Conservation (phyloP, 1,140 invertebrate genomes). For the Nephotettix cincticeps region DNA sequence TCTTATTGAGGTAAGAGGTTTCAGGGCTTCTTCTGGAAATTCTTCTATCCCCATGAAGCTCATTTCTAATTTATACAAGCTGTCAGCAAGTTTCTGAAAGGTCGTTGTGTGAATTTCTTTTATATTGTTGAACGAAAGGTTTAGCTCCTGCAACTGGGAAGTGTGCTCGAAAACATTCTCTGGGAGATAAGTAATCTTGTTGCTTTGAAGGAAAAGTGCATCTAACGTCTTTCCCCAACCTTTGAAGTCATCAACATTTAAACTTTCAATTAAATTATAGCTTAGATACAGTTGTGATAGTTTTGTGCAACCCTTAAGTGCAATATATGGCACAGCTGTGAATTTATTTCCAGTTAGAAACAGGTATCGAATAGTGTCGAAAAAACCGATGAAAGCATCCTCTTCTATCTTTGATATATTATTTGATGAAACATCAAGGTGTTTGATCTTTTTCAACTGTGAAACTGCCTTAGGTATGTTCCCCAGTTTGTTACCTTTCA, state of each 20-base stretch:
- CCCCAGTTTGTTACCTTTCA: conserved; percentile 75
- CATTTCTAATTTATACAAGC: conserved; percentile 76
- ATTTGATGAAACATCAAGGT: conserved; percentile 81
- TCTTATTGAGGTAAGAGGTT: conserved; percentile 67
- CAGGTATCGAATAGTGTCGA: conserved; percentile 66
- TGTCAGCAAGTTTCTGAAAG: conserved; percentile 68
- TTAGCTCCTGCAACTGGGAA: conserved; percentile 75
- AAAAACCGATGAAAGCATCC: conserved; percentile 56
- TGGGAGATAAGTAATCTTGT: conserved; percentile 68
- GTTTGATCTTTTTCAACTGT: conserved; percentile 63
- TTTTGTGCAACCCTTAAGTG: conserved; percentile 64
- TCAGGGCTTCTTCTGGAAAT: conserved; percentile 69
- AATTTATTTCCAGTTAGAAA: conserved; percentile 79
- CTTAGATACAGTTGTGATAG: conserved; percentile 81
- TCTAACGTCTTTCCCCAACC: conserved; percentile 59
- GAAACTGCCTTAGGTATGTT: conserved; percentile 66
- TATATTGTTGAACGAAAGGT: conserved; percentile 84
- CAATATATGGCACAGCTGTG: conserved; percentile 63
- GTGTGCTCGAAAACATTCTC: conserved; percentile 67
- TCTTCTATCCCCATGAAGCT: conserved; percentile 78
- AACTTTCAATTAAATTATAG: conserved; percentile 77
- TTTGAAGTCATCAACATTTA: conserved; percentile 69
- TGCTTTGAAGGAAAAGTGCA: conserved; percentile 45
- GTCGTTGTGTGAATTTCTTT: conserved; percentile 71
- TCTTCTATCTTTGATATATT: conserved; percentile 57